Evolutionary conservation across 1,140 invertebrate species (phyloP), one percentile per base, ranked within the genome.

Genomic region (Holotrichia oblita): DNA sequence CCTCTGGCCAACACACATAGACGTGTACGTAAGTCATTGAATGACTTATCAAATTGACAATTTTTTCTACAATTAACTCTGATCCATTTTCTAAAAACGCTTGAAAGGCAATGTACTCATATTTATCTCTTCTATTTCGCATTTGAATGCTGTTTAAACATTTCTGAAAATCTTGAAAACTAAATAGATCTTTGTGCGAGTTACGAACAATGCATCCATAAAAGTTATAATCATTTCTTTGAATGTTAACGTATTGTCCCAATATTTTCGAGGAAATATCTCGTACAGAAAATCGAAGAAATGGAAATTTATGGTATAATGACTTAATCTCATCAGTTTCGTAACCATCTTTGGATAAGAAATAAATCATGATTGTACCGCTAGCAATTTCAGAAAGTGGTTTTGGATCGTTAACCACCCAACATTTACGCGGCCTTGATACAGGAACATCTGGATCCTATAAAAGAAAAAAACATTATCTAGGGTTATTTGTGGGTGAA

Each of bases 281-380:
- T 69, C 61, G 20, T 27, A 78, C 9, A 78, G 27, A 34, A 34
- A 34, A 34, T 34, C 27, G 27, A 34, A 34, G 27, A 34, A 27
- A 48, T 34, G 27, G 55, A 74, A 83, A 84, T 80, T 84, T 84
- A 74, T 83, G 78, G 24, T 80, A 48, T 72, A 86, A 78, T 40
- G 61, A 22, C 27, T 44, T 14, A 76, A 86, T 84, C 40, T 80
- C 83, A 14, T 82, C 78, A 22, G 84, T 80, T 20, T 79, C 40
- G 41, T 79, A 10, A 24, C 80, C 83, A 69, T 82, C 79, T 79
- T 79, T 78, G 2, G 81, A 78, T 3, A 83, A 77, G 20, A 86
- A 82, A 80, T 85, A 86, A 14, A 86, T 8, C 22, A 85, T 81
- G 34, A 83, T 74, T 8, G 85, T 84, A 8, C 73, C 76, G 10